Conservation (phyloP, 2,888 invertebrate species). For the Erynnis tages region DNA sequence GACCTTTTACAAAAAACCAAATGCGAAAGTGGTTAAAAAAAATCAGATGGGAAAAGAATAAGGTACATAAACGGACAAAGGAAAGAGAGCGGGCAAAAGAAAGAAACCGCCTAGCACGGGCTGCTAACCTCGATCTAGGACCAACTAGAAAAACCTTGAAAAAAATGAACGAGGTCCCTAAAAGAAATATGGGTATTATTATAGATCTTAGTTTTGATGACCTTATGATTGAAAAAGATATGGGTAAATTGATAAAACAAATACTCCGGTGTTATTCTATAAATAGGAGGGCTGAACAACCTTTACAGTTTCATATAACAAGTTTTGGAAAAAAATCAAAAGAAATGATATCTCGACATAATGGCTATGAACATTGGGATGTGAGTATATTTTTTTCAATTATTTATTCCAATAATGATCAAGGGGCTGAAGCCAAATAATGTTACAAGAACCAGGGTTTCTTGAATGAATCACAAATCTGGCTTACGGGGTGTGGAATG, state of each 20-base stretch:
- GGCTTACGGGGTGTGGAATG: too few species aligned
- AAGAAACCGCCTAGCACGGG: conserved; percentile 85
- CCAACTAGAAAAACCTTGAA: conserved; percentile 92
- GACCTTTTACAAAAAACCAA: conserved; percentile 83
- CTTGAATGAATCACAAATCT: too few species aligned
- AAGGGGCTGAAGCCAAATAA: too few species aligned
- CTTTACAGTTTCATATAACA: conserved; percentile 91
- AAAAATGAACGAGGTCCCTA: conserved; percentile 84
- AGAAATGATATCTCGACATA: conserved; percentile 88
- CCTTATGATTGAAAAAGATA: conserved; percentile 94
- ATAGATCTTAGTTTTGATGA: conserved; percentile 96
- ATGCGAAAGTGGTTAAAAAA: conserved; percentile 85
- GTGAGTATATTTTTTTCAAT: too few species aligned
- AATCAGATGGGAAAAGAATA: conserved; percentile 87
- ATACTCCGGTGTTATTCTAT: conserved; percentile 94
- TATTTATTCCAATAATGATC: too few species aligned
- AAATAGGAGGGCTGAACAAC: conserved; percentile 90
- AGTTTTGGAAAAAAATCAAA: conserved; percentile 89
- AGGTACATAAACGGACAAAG: conserved; percentile 85
- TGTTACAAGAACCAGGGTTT: too few species aligned
- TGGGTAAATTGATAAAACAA: conserved; percentile 94
- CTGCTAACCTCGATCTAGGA: conserved; percentile 86
- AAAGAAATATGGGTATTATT: conserved; percentile 86
- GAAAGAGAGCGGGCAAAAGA: conserved; percentile 88
- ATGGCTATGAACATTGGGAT: conserved; percentile 96